Evolutionary conservation across 1,140 invertebrate genomes (phyloP), one percentile per base, ranked within the genome.

Genomic region (Meloidogyne floridensis): DNA sequence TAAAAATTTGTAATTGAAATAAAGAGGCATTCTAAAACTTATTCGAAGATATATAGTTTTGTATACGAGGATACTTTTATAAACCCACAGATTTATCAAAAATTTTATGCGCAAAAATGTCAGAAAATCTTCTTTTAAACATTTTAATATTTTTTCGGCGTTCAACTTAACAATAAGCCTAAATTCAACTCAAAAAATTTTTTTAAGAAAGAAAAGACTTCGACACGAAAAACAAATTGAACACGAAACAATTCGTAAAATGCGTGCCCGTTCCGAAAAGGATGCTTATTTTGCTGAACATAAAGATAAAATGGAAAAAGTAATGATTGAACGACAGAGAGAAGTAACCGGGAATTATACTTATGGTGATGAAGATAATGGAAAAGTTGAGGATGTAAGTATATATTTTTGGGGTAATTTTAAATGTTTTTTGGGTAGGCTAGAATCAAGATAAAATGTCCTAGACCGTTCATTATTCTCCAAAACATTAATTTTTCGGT

Each of bases 161-260:
- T 20, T 56, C n/a, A 18, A 75, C 47, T 10, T 53, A 8, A 13
- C 2, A 53, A 75, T 10, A n/a, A 51, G 43, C 43, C 15, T 13
- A 32, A 32, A 32, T 32, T 32, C 32, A 32, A 77, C 32, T 47
- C 47, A 47, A 47, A 47, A 5, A 47, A 54, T 9, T 77, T 13
- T 70, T 81, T 71, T 75, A 43, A 80, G 81, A 47, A 83, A 83
- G 54, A 78, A 75, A 42, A 73, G 72, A 47, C 59, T 80, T 47
- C 75, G 82, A 11, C 74, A 80, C 18, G 83, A 84, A 72, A 84
- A 84, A 83, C 69, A 84, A 20, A 42, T 84, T 53, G 76, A 84
- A 69, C 82, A 84, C 47, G 82, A 43, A 42, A 80, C 71, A n/a
- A 80, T 84, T 47, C 75, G 83, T 56, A 77, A 84, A 65, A 13